Conservation (phyloP, 37 sponge, comb jelly and placozoan species). For the Tethya wilhelma region DNA sequence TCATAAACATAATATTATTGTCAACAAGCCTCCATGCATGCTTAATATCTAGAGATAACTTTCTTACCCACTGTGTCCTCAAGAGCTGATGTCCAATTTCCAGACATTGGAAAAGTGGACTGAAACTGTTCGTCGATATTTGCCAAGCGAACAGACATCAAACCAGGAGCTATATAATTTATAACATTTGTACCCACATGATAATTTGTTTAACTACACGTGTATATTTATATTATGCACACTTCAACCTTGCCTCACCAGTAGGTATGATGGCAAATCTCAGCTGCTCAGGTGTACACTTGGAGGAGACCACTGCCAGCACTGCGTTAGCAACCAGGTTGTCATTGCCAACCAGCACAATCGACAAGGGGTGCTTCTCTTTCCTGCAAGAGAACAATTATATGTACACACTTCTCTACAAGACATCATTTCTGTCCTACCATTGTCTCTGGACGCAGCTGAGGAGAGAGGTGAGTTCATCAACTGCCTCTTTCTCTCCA, state of each 20-base stretch:
- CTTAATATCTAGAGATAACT: not conserved
- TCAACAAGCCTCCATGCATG: not conserved
- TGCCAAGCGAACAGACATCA: conserved; percentile 25
- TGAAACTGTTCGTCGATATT: conserved; percentile 23
- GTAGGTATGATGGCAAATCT: conserved; percentile 38
- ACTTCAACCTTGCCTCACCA: conserved; percentile 3
- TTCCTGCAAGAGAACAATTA: not conserved
- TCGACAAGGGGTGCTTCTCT: not conserved
- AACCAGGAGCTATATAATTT: conserved; percentile 14
- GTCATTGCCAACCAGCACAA: conserved; percentile 55
- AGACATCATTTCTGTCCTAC: not conserved
- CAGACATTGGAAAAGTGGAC: conserved; percentile 5
- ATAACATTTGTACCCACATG: not conserved
- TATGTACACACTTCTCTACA: not conserved
- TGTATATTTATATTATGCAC: not conserved
- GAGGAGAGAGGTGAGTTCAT: conserved; percentile 14
- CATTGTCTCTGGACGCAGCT: conserved; percentile 13
- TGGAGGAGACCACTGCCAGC: conserved; percentile 26
- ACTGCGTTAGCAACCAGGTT: conserved; percentile 15
- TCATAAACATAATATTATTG: no score
- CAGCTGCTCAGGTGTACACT: conserved; percentile 14
- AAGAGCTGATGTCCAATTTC: conserved; percentile 13
- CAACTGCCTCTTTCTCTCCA: conserved; percentile 1
- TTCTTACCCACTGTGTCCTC: conserved; percentile 25
- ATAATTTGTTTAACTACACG: not conserved